phyloP scores from a whole-genome alignment of 2,797 vertebrate species.

The Eulemur rubriventer region DNA sequence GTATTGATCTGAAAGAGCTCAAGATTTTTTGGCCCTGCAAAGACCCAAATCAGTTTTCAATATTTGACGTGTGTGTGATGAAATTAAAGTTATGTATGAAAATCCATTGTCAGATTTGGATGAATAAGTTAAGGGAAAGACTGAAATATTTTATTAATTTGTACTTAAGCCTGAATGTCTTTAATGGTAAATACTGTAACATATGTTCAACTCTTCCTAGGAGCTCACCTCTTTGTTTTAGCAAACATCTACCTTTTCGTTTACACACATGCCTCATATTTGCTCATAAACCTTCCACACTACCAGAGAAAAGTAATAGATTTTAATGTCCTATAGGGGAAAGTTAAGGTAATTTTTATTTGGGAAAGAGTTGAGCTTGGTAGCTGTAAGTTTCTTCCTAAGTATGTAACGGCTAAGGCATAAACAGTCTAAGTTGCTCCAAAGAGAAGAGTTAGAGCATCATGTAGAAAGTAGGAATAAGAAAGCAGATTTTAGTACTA shows the following conservation, averaged over 20 bases:
- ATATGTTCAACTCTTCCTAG: not conserved
- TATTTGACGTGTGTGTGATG: not conserved
- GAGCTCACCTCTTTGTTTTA: not conserved
- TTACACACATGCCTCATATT: not conserved
- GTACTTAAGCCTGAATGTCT: not conserved
- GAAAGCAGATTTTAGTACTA: not conserved
- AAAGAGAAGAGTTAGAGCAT: not conserved
- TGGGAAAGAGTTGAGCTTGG: not conserved
- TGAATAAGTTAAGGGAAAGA: not conserved
- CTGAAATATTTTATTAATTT: not conserved
- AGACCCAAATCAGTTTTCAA: not conserved
- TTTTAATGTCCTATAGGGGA: not conserved
- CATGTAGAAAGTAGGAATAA: not conserved
- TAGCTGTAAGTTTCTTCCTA: not conserved
- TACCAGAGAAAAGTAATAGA: not conserved
- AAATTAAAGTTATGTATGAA: slow-evolving; percentile 15
- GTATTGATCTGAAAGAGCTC: not conserved
- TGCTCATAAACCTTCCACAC: not conserved
- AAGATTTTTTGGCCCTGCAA: not conserved
- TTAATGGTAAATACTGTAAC: not conserved
- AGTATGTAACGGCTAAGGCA: not conserved
- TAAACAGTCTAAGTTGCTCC: not conserved
- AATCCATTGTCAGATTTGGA: not conserved
- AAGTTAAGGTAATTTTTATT: not conserved
- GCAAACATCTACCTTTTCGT: not conserved